Base-by-base conservation (phyloP, 2,888 invertebrate genomes). In the Erebia epiphron region DNA sequence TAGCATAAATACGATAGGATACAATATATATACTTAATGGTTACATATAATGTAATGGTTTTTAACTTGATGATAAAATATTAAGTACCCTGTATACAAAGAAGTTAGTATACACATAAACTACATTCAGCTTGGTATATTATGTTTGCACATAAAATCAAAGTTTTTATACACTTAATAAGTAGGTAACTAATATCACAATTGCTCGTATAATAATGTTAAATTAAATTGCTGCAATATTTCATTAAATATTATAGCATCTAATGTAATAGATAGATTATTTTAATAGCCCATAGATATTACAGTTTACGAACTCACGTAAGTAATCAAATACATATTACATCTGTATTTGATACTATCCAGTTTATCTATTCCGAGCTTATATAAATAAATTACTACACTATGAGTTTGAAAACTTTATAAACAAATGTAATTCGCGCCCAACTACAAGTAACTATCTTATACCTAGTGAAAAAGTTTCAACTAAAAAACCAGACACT, bases 301-400 rank as follows among this genome's bases (percentile, higher is more conserved):
- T 16, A 18, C 43, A 57, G 5, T 49, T 58, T 58, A 58, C 13
- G 7, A 49, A 13, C 49, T 57, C 14, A n/a, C 26, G 26, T 46
- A 58, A 21, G 16, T 26, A 57, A 58, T 58, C 56, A 16, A 62
- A 46, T 41, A 41, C 57, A 13, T 35, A 18, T 26, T 18, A 9
- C n/a, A 52, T 1, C 16, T 14, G 8, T 54, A 62, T 68, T 62
- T 66, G 68, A 66, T 58, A 61, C 8, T 69, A 52, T 56, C 68
- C 69, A 72, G 69, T 35, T 56, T 21, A 54, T 56, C 68, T 69
- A 69, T 69, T 69, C 26, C 26, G 18, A 46, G 56, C 35, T 46
- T 58, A 57, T 56, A 46, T 18, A 46, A 26, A 68, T 56, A 54
- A 35, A 54, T 68, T 21, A 62, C 63, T 49, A 35, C 26, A 57